Percentiles rank a stretch among this genome's conserved stretches.
Conservation (phyloP, 2,888 invertebrate species). For the Hypercompe scribonia region DNA sequence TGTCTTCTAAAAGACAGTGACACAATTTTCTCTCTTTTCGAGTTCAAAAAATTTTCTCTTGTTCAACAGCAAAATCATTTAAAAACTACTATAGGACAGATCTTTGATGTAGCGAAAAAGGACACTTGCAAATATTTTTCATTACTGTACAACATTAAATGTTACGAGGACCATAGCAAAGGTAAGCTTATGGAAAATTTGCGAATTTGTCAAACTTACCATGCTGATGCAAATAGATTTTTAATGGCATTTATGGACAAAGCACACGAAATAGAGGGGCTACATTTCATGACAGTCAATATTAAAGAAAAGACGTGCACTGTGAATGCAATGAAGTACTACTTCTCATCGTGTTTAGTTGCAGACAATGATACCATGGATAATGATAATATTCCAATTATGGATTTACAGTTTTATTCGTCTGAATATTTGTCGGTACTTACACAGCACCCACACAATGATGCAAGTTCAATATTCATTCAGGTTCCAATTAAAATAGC, state of each 20-base stretch:
- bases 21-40: constrained; percentile 91
- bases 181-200: constrained; percentile 64
- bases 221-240: constrained; percentile 78
- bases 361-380: constrained; percentile 61
- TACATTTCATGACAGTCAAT: constrained; percentile 84
- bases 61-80: constrained; percentile 93
- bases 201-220: constrained; percentile 82
- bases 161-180: constrained; percentile 70
- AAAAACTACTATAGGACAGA: constrained; percentile 87
- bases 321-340: constrained; percentile 84
- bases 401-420: constrained; percentile 93
- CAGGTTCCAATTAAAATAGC: constrained; percentile 82
- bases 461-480: constrained; percentile 79
- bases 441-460: constrained; percentile 83
- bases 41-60: constrained; percentile 91
- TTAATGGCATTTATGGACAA: constrained; percentile 83
- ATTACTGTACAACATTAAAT: constrained; percentile 83
- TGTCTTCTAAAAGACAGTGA: constrained; percentile 89
- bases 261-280: constrained; percentile 70
- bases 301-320: constrained; percentile 73
- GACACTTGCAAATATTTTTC: constrained; percentile 89
- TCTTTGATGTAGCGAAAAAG: constrained; percentile 89
- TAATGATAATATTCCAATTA: constrained; percentile 78
- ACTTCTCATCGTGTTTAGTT: constrained; percentile 79
- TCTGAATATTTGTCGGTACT: constrained; percentile 90